Evolutionary conservation across 2,113 vertebrate species (phyloP), one percentile per base, ranked within the genome.

Genomic region (Hemiscyllium ocellatum): DNA sequence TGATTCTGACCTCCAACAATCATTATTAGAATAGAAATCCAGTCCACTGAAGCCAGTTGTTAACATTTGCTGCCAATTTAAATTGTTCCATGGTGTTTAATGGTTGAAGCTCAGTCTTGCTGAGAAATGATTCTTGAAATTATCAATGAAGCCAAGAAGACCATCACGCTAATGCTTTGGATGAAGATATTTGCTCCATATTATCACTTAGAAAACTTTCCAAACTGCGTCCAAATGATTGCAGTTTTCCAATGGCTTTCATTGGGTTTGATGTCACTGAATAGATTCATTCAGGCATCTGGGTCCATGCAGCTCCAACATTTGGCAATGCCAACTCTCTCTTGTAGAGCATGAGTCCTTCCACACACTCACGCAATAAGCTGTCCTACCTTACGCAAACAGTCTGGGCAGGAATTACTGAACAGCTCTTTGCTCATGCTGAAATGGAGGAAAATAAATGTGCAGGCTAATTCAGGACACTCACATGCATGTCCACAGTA

Each of bases 11-110:
- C 94, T 42, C 10, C 70, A 29, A 68, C 37, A 95, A 72, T 72
- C 24, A 95, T 70, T 10, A 95, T 95, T 50, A 95, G 66, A 52
- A 72, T 95, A 69, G 94, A 95, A 95, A 95, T 95, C 17, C 68
- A 33, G 42, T 33, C 68, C 69, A 17, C 72, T 95, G 72, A 52
- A 95, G 72, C 94, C 50, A 33, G 47, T 42, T 50, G 94, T 33
- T 47, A 52, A 50, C 24, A 72, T 95, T 50, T 42, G 72, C 42
- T 95, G 42, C 42, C 69, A 72, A 26, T 47, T 95, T 50, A 29
- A 26, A 70, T 22, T 26, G 94, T 6, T 47, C 29, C 94, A 72
- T 8, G 33, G 47, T 94, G 47, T 37, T 69, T n/a, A 94, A 4
- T 47, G 42, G 15, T 50, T 47, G n/a, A 50, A 61, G 42, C 94